Evolutionary conservation across 2,888 invertebrate species (phyloP), one percentile per base, ranked within the genome.

Genomic region (Cheilosia soror): DNA sequence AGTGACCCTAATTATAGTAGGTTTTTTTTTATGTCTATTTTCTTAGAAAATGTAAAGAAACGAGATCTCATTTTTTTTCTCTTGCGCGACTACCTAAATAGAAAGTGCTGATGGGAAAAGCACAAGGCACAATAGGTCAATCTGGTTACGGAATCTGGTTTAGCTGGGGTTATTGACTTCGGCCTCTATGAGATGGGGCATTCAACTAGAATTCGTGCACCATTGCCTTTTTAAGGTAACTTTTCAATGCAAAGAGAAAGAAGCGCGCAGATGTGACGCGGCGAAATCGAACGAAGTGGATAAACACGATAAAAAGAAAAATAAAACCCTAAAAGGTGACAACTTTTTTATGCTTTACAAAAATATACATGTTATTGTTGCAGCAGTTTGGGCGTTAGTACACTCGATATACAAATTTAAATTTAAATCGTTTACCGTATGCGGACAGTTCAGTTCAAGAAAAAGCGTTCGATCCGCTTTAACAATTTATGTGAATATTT

Each of bases 41-140:
- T 75, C 57, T n/a, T 58, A 69, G 13, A 40, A 66, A 77, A 58
- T 69, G 62, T 42, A 62, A 37, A 44, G 29, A 44, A 53, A 62
- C 29, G 58, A 53, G 2, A 5, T 25, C 9, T 49, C 37, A 9
- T 31, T 75, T 49, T 37, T 37, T 13, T 37, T 25, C 33, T 4
- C 31, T 5, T 33, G n/a, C 33, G 15, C 0, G n/a, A 9, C 9
- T 53, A 3, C 5, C 7, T 4, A 51, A 71, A 57, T 33, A 71
- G 69, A 78, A 78, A 78, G 69, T 29, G 11, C 40, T 0, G 15
- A 25, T 27, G 9, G 15, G n/a, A 25, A 40, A 49, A 29, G 0
- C 5, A 47, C 3, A 25, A 29, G 51, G 29, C 31, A 27, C 25
- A 25, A 13, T 33, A 33, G 29, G 53, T 62, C 37, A 9, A 47